phyloP scores from a whole-genome alignment of 2,888 invertebrate genomes.

The Sarcophaga rosellei region DNA sequence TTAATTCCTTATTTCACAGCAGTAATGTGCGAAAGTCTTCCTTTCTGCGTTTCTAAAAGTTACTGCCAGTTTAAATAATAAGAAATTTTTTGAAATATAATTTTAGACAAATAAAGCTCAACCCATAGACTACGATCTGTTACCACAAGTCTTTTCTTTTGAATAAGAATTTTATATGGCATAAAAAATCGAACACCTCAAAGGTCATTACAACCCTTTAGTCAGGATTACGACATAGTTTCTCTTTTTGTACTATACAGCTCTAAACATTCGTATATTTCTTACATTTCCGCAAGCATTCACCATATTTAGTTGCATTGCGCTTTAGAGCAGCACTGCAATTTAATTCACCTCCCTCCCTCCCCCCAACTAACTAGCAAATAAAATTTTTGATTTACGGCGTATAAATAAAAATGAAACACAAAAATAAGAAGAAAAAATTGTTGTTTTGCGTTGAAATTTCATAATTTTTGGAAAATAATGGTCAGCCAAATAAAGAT shows the following conservation, averaged over 20 bases:
- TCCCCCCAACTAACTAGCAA: neutral
- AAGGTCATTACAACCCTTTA: no score
- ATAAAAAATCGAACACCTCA: no score
- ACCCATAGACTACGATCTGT: no score
- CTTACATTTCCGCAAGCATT: neutral
- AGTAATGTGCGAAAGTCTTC: no score
- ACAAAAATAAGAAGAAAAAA: neutral
- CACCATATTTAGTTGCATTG: neutral
- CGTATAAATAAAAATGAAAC: neutral
- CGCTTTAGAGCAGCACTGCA: neutral
- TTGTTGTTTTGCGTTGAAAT: slow-evolving; percentile 29
- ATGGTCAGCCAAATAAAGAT: slow-evolving; percentile 6
- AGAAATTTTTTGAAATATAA: no score
- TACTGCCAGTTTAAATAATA: no score
- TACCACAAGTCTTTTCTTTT: no score
- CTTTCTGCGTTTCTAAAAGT: no score
- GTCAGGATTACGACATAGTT: no score
- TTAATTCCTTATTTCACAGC: no score
- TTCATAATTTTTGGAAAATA: slow-evolving; percentile 45
- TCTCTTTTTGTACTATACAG: neutral
- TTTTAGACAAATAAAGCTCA: no score
- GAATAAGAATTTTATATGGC: no score
- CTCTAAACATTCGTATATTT: neutral
- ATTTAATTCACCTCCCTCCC: slow-evolving; percentile 10
- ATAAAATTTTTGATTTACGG: slow-evolving; percentile 44